Base-by-base conservation (phyloP, 1,140 invertebrate genomes). In the Platyscapa corneri region DNA sequence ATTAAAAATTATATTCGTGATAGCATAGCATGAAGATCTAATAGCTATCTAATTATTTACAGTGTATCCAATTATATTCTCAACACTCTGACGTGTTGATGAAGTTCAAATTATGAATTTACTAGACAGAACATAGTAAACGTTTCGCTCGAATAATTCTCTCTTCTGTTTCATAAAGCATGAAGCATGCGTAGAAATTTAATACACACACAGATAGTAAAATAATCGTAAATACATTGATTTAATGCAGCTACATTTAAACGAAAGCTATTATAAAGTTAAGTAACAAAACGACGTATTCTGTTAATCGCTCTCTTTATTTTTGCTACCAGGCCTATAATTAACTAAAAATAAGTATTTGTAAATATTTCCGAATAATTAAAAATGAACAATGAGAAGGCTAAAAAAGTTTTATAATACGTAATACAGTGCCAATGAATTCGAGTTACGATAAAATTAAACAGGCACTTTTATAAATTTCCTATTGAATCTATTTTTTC, bases 191-290 rank as follows among this genome's bases (percentile, higher is more conserved):
- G 0, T 46, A 6, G 23, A 23, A n/a, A 20, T 42, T 53, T 53
- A 53, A 49, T 53, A 34, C 75, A 76, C n/a, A n/a, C 6, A 27
- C 20, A 53, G 60, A 80, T 80, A 80, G 27, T 23, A 3, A 80
- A 80, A 67, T 67, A 39, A 80, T 42, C 67, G 60, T 65, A 46
- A 65, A 42, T 65, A 23, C 79, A 72, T 81, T 72, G n/a, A 70
- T 72, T 53, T 42, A 42, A 39, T n/a, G 70, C 78, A 23, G 70
- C 7, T 27, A 37, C 70, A 42, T n/a, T 74, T 39, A 74, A 74
- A 74, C n/a, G 20, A 74, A 34, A 42, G 37, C 37, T 39, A 27
- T 74, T 74, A 70, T 70, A 70, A 70, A 70, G 37, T 18, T 42
- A n/a, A 42, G 37, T 12, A 14, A 60, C 10, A 60, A 60, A 60